Evolutionary conservation across 2,888 invertebrate species (phyloP).

Genomic region (Drosophila vallismaia): DNA sequence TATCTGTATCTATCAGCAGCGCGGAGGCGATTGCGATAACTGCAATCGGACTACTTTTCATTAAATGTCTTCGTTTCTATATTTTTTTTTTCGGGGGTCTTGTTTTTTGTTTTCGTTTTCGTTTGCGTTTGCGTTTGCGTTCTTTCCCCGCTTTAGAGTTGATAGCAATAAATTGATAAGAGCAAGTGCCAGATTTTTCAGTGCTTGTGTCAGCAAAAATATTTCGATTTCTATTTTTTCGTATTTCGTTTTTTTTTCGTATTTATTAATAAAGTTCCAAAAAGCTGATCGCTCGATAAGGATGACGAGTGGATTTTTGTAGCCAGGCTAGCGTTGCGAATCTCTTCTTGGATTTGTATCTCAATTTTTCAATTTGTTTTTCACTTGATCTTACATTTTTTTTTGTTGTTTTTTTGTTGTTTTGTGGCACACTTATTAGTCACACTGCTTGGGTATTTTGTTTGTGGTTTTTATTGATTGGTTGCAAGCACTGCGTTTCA

Average conservation of each 20-base stretch:
- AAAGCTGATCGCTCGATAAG: constrained; percentile 38
- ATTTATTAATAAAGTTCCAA: constrained; percentile 3
- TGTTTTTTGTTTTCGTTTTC: constrained; percentile 5
- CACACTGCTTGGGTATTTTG: constrained; percentile 53
- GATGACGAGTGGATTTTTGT: constrained; percentile 15
- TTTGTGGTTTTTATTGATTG: constrained; percentile 28
- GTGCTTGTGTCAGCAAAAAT: constrained; percentile 31
- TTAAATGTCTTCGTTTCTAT: constrained; percentile 55
- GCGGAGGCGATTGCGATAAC: constrained; percentile 64
- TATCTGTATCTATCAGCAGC: constrained; percentile 56
- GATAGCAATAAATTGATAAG: constrained; percentile 78
- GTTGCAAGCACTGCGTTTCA: constrained; percentile 13
- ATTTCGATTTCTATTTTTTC: neutral
- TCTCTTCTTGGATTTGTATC: constrained; percentile 43
- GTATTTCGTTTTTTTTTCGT: constrained; percentile 1
- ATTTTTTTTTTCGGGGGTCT: constrained; percentile 19
- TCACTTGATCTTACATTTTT: constrained; percentile 60
- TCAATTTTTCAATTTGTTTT: constrained; percentile 16
- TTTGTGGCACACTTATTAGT: constrained; percentile 56
- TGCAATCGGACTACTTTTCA: constrained; percentile 62
- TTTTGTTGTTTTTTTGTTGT: constrained; percentile 48
- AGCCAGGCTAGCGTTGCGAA: constrained; percentile 50
- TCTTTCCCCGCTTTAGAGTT: constrained; percentile 31
- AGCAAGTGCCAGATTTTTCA: constrained; percentile 61
- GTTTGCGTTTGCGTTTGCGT: neutral